A percentile compares a stretch with the other conserved stretches of the same genome.
Evolutionary conservation across 2,797 vertebrate genomes (phyloP).

Genomic region (Poeciliopsis presidionis): DNA sequence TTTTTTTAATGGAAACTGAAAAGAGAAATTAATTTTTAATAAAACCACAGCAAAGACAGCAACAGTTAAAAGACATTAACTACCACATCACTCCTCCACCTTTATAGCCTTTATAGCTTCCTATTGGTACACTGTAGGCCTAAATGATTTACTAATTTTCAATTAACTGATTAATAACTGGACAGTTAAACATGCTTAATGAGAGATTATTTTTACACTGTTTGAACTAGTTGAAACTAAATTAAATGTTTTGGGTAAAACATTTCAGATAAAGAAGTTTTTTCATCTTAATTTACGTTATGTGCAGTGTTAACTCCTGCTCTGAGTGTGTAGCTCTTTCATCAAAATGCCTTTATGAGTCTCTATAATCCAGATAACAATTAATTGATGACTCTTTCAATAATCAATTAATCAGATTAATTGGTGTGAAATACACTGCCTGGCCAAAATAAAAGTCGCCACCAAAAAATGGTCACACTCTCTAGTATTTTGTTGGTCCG

Average conservation of each 20-base stretch:
- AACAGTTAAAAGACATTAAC: constrained; percentile 12
- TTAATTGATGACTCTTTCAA: background rate
- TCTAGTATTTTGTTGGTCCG: too few species aligned
- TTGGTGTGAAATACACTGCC: background rate
- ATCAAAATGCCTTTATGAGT: background rate
- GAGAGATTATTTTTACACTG: background rate
- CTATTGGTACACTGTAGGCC: background rate
- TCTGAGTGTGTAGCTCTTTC: background rate
- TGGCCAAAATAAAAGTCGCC: too few species aligned
- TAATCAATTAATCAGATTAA: background rate
- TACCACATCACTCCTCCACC: constrained; percentile 14
- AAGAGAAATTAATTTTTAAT: background rate
- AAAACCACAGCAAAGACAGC: constrained; percentile 2
- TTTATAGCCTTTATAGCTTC: constrained; percentile 27
- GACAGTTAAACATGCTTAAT: background rate
- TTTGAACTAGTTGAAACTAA: background rate
- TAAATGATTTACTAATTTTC: background rate
- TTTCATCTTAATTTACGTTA: background rate
- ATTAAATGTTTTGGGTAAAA: background rate
- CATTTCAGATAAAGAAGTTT: background rate
- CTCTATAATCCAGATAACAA: background rate
- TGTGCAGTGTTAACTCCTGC: background rate
- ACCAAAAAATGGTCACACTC: too few species aligned
- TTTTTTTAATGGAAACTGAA: too few species aligned
- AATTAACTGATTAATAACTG: background rate